Evolutionary conservation across 2,113 vertebrate species (phyloP).

Genomic region (Hippocampus zosterae): DNA sequence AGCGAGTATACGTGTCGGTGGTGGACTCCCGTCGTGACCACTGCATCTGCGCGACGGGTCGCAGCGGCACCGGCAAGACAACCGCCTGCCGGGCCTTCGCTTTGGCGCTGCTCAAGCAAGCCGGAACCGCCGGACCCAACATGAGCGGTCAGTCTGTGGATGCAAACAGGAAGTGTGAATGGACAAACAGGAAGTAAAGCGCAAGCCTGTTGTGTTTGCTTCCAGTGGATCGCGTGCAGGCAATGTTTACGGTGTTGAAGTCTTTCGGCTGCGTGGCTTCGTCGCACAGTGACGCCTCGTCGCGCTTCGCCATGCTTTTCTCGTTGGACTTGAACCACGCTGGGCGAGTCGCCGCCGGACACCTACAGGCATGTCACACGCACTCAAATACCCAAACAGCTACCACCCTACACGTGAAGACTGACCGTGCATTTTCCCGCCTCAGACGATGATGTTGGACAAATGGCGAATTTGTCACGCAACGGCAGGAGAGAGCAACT

Average conservation of each 20-base stretch:
- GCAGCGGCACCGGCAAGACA: slow-evolving; percentile 84
- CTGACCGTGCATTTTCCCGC: not conserved
- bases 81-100: slow-evolving; percentile 73
- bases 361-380: slow-evolving; percentile 80
- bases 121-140: slow-evolving; percentile 69
- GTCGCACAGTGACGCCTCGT: slow-evolving; percentile 71
- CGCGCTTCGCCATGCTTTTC: slow-evolving; percentile 82
- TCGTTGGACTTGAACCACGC: slow-evolving; percentile 87
- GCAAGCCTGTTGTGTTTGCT: not conserved
- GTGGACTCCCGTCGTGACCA: slow-evolving; percentile 80
- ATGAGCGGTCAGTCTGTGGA: slow-evolving; percentile 68
- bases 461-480: slow-evolving; percentile 74
- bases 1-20: slow-evolving; percentile 78
- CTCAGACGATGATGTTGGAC: slow-evolving; percentile 91
- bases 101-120: slow-evolving; percentile 76
- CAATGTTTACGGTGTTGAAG: slow-evolving; percentile 82
- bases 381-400: not conserved
- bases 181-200: not conserved
- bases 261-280: slow-evolving; percentile 84
- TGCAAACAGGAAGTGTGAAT: not conserved
- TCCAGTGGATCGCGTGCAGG: slow-evolving; percentile 85
- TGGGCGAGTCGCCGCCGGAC: slow-evolving; percentile 77
- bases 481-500: slow-evolving; percentile 79
- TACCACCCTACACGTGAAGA: not conserved
- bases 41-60: slow-evolving; percentile 81